Percentiles rank a stretch among this genome's conserved stretches.
Conservation (phyloP, 2,113 vertebrate species). For the Poeciliopsis turrubarensis region DNA sequence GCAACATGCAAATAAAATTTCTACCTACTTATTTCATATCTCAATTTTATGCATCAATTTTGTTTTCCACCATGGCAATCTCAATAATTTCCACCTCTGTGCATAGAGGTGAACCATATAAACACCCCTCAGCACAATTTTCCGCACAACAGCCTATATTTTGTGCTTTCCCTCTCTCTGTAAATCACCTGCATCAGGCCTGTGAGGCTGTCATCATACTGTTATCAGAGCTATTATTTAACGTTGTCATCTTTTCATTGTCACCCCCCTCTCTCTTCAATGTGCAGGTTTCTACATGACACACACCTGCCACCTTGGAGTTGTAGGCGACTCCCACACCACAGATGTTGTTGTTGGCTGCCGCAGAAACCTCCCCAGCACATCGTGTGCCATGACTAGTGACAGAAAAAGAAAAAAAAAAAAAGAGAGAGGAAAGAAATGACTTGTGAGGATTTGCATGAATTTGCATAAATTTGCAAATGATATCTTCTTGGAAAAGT, state of each 20-base stretch:
- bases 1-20: conserved; percentile 18
- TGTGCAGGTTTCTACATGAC: conserved; percentile 30
- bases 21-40: background rate
- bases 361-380: conserved; percentile 96
- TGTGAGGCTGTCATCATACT: conserved; percentile 31
- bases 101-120: conserved; percentile 1
- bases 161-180: background rate
- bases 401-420: conserved; percentile 28
- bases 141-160: conserved; percentile 4
- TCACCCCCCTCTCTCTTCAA: conserved; percentile 23
- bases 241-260: conserved; percentile 25
- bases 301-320: conserved; percentile 95
- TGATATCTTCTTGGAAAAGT: conserved; percentile 6
- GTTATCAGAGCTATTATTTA: conserved; percentile 36
- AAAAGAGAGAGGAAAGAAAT: background rate
- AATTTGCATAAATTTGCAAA: conserved; percentile 49
- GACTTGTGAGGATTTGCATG: conserved; percentile 38
- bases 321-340: conserved; percentile 97
- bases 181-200: conserved; percentile 19
- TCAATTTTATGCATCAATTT: conserved; percentile 22
- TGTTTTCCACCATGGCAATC: conserved; percentile 10
- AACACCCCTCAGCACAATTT: conserved; percentile 1
- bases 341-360: conserved; percentile 98
- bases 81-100: conserved; percentile 19
- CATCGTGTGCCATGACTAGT: conserved; percentile 95